phyloP scores from a whole-genome alignment of 2,113 vertebrate genomes.

The Lipophrys pholis region DNA sequence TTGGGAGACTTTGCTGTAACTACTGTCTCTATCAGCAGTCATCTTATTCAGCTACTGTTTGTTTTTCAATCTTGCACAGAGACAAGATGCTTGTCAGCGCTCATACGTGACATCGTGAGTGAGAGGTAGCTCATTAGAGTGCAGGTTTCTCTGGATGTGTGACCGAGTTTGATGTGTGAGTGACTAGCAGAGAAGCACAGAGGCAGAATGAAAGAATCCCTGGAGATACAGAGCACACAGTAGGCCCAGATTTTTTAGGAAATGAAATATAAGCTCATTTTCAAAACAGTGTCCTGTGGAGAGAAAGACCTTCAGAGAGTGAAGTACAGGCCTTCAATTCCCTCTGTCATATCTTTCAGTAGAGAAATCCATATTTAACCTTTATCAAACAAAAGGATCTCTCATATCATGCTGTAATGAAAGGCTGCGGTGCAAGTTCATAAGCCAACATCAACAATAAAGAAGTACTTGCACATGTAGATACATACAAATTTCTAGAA shows the following conservation, averaged over 20 bases:
- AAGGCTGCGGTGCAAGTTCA: background rate
- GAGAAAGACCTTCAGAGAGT: slow-evolving; percentile 31
- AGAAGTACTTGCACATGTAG: slow-evolving; percentile 3
- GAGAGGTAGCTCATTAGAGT: slow-evolving; percentile 51
- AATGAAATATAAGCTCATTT: slow-evolving; percentile 61
- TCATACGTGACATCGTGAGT: slow-evolving; percentile 74
- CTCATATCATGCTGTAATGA: slow-evolving; percentile 27
- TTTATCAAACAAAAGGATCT: slow-evolving; percentile 20
- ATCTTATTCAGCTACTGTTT: slow-evolving; percentile 66
- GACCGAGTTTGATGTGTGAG: background rate
- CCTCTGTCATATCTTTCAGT: slow-evolving; percentile 42
- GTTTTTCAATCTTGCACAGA: slow-evolving; percentile 57
- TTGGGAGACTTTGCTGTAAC: slow-evolving; percentile 27
- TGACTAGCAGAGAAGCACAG: slow-evolving; percentile 7
- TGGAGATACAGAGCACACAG: slow-evolving; percentile 32
- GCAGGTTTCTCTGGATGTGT: background rate
- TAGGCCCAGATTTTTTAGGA: slow-evolving; percentile 52
- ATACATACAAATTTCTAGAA: background rate
- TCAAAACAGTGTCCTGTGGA: slow-evolving; percentile 53
- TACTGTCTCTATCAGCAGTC: slow-evolving; percentile 54
- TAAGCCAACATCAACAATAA: background rate
- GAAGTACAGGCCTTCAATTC: slow-evolving; percentile 23
- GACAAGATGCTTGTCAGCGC: slow-evolving; percentile 72
- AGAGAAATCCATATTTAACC: slow-evolving; percentile 18
- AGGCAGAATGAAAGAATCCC: background rate